phyloP scores from a whole-genome alignment of 2,888 invertebrate species.

The Fragum sueziense region DNA sequence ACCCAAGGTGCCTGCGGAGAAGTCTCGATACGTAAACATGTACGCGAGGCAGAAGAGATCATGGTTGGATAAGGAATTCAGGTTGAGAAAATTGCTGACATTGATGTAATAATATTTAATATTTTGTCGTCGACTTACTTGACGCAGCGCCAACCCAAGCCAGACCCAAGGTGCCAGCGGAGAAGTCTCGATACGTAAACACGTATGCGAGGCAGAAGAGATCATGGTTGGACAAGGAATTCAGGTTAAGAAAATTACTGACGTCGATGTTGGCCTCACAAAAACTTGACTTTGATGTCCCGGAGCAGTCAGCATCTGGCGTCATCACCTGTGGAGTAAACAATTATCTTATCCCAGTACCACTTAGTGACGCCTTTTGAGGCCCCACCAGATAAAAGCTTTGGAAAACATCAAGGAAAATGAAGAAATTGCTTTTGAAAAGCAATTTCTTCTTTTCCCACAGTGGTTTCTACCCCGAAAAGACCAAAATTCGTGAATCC shows the following conservation, averaged over 20 bases:
- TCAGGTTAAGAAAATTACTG: slow-evolving; percentile 98
- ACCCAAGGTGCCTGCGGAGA: slow-evolving; percentile 98
- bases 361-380: background rate
- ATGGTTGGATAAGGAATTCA: slow-evolving; percentile 98
- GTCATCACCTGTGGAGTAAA: slow-evolving; percentile 49
- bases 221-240: slow-evolving; percentile 98
- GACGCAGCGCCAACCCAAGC: slow-evolving; percentile 97
- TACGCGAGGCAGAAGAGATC: slow-evolving; percentile 99
- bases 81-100: slow-evolving; percentile 98
- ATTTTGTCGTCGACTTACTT: slow-evolving; percentile 66
- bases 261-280: slow-evolving; percentile 99
- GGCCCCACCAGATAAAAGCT: background rate
- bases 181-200: slow-evolving; percentile 99
- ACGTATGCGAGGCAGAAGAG: slow-evolving; percentile 99
- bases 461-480: background rate
- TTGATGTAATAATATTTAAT: slow-evolving; percentile 88
- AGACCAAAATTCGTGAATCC: background rate
- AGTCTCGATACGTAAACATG: slow-evolving; percentile 99
- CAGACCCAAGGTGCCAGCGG: slow-evolving; percentile 97
- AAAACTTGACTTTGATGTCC: slow-evolving; percentile 84
- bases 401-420: background rate
- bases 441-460: slow-evolving; percentile 4
- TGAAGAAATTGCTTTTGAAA: background rate
- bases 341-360: background rate
- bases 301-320: slow-evolving; percentile 33